Conservation (phyloP, 2,888 invertebrate genomes). For the Dryadula phaetusa region DNA sequence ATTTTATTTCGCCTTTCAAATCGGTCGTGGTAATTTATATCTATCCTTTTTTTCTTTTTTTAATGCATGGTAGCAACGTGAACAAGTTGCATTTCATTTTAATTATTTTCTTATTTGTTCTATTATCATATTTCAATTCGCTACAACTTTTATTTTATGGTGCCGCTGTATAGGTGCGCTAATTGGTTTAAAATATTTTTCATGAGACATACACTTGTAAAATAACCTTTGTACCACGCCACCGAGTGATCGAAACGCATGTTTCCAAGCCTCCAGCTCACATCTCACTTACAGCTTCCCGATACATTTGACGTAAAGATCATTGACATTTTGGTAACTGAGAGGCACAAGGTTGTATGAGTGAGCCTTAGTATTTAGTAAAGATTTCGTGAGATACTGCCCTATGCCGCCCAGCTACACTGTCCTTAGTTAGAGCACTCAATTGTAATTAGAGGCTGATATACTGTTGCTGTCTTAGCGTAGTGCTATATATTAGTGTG, state of each 20-base stretch:
- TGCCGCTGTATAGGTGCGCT: conserved; percentile 48
- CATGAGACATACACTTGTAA: conserved; percentile 79
- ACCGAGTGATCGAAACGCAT: conserved; percentile 84
- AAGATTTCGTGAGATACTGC: conserved; percentile 64
- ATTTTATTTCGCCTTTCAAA: neutral
- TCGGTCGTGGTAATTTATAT: conserved; percentile 15
- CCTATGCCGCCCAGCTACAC: conserved; percentile 81
- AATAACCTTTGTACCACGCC: conserved; percentile 81
- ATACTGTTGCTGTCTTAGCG: conserved; percentile 75
- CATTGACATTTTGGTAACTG: conserved; percentile 78
- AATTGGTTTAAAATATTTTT: conserved; percentile 59
- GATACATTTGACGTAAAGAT: conserved; percentile 76
- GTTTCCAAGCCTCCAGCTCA: conserved; percentile 83
- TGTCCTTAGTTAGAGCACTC: conserved; percentile 75
- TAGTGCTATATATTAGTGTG: conserved; percentile 74
- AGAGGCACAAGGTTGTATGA: conserved; percentile 78
- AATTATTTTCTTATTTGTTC: conserved; percentile 35
- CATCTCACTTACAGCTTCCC: conserved; percentile 83
- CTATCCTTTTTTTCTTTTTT: conserved; percentile 14
- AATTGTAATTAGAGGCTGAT: conserved; percentile 79
- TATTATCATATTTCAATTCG: conserved; percentile 47
- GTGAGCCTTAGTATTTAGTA: conserved; percentile 48
- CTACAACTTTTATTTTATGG: conserved; percentile 45
- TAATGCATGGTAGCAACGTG: conserved; percentile 37
- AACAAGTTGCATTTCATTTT: conserved; percentile 31